Conservation (phyloP, 23 tunicate genomes). For the Halocynthia aurantium region DNA sequence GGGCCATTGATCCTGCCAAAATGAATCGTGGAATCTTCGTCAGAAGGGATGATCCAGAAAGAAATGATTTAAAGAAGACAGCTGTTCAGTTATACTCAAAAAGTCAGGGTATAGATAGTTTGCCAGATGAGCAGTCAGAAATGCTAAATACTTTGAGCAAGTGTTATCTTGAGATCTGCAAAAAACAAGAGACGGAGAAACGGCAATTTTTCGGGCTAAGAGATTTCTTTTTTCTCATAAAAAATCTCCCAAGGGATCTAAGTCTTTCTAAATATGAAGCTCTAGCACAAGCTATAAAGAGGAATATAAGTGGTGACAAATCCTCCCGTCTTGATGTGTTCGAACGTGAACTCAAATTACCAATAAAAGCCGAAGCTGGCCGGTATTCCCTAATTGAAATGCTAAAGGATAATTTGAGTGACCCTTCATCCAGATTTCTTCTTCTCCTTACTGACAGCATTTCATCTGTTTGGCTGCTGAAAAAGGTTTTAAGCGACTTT, state of each 20-base stretch:
- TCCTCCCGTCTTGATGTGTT: conserved; percentile 10
- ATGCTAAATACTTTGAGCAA: conserved; percentile 17
- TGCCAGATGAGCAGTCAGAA: conserved; percentile 3
- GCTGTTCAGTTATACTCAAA: conserved; percentile 35
- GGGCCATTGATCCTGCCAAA: conserved; percentile 63
- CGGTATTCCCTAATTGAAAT: conserved; percentile 22
- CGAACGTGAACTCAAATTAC: background rate
- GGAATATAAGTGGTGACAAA: background rate
- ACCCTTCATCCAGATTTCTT: conserved; percentile 31
- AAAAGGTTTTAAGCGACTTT: conserved; percentile 1
- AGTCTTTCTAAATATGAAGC: conserved; percentile 15
- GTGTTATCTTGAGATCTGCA: conserved; percentile 27
- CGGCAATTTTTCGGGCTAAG: conserved; percentile 58
- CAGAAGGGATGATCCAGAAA: conserved; percentile 26
- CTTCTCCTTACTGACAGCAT: conserved; percentile 35
- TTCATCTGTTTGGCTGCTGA: conserved; percentile 34
- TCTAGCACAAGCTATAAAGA: conserved; percentile 3
- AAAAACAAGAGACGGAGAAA: conserved; percentile 38
- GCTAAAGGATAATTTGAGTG: conserved; percentile 27
- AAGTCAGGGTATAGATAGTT: conserved; percentile 22
- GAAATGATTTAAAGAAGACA: conserved; percentile 27
- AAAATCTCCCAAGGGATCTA: conserved; percentile 38
- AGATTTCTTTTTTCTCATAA: conserved; percentile 48
- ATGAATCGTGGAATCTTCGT: conserved; percentile 65
- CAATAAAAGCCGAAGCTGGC: no score